Conservation (phyloP, 2,113 vertebrate genomes). For the Halcyon senegalensis region DNA sequence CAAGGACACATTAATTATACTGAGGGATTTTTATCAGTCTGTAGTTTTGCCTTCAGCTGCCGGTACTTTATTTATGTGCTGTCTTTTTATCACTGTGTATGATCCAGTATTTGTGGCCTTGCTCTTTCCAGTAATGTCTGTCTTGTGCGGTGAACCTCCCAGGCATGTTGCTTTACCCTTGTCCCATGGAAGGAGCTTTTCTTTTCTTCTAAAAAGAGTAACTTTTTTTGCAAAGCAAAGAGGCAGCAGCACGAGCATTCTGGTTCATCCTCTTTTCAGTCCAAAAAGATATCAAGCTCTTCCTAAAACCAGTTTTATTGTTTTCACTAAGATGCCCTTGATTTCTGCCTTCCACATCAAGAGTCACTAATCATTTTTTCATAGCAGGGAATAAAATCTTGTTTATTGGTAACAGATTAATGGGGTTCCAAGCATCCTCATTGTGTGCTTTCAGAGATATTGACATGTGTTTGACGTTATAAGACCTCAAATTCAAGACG, state of each 20-base stretch:
- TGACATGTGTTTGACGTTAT: neutral
- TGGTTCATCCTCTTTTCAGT: neutral
- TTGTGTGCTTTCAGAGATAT: neutral
- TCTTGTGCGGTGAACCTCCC: neutral
- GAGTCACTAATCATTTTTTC: neutral
- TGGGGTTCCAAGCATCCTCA: neutral
- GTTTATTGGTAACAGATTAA: neutral
- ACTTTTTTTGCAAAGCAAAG: neutral
- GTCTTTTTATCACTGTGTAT: neutral
- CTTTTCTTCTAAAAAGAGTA: neutral
- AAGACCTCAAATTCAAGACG: neutral
- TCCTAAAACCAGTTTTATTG: neutral
- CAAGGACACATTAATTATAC: constrained; percentile 16
- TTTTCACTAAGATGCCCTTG: neutral
- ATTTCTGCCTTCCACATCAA: neutral
- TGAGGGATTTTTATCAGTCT: neutral
- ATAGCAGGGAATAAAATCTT: neutral
- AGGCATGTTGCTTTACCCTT: neutral
- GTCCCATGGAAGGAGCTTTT: neutral
- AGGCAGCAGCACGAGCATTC: neutral
- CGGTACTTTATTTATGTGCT: neutral
- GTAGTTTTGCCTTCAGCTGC: neutral
- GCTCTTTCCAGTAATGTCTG: neutral
- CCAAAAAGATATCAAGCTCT: neutral
- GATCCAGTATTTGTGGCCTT: neutral